Percentiles rank a stretch among this genome's conserved stretches.
Evolutionary conservation across 2,888 invertebrate genomes (phyloP).

Genomic region (Timema cristinae): DNA sequence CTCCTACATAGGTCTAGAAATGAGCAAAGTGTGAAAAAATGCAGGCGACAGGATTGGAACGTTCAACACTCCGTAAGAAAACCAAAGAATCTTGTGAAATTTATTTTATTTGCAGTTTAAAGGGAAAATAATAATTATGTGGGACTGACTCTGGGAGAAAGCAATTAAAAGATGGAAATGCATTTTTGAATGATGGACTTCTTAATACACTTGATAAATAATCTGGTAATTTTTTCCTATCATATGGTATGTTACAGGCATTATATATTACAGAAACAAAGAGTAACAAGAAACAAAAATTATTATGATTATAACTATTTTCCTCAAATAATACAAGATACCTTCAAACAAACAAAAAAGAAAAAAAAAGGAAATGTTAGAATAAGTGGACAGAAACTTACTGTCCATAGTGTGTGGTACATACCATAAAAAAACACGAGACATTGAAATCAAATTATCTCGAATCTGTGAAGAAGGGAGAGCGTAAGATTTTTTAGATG

Average conservation of each 20-base stretch:
- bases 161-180: background rate
- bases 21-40: too few species aligned
- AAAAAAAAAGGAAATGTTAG: too few species aligned
- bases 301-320: background rate
- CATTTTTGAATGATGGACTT: background rate
- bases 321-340: background rate
- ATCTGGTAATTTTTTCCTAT: background rate
- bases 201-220: background rate
- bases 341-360: background rate
- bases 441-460: background rate
- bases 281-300: background rate
- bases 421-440: background rate
- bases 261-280: background rate
- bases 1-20: too few species aligned
- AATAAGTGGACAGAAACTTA: background rate
- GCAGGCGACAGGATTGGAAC: too few species aligned
- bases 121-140: too few species aligned
- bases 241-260: background rate
- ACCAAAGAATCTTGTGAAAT: too few species aligned
- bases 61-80: too few species aligned
- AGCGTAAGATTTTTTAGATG: too few species aligned
- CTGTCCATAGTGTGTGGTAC: background rate
- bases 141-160: background rate
- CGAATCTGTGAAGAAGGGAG: background rate
- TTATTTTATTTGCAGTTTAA: too few species aligned